Percentiles rank a stretch among this genome's conserved stretches.
phyloP scores from a whole-genome alignment of 2,113 vertebrate species.

The Gopherus evgoodei region DNA sequence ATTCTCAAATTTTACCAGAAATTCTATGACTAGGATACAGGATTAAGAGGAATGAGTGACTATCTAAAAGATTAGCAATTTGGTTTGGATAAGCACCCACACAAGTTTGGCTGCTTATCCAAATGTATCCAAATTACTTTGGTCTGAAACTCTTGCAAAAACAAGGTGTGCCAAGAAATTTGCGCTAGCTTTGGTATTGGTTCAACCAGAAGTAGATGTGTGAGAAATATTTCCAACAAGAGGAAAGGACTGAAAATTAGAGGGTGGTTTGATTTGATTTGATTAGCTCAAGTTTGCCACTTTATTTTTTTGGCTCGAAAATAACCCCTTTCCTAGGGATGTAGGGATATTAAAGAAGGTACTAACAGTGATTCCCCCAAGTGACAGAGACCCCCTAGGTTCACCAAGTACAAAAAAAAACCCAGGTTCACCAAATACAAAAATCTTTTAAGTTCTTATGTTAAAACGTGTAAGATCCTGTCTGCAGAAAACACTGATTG shows the following conservation, averaged over 20 bases:
- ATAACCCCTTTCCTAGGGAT: not conserved
- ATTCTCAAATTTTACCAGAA: not conserved
- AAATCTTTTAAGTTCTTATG: no score
- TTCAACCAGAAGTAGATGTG: not conserved
- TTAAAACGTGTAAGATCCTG: no score
- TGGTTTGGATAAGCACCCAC: slow-evolving; percentile 20
- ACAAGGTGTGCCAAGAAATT: not conserved
- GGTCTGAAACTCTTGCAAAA: not conserved
- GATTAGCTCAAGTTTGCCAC: not conserved
- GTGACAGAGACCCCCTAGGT: no score
- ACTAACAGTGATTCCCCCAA: no score
- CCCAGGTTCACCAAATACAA: no score
- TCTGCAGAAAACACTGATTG: no score
- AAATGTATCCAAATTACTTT: not conserved
- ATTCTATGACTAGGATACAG: not conserved
- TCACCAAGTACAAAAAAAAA: no score
- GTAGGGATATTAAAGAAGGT: no score
- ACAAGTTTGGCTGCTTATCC: not conserved
- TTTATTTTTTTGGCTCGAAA: not conserved
- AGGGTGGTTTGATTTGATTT: not conserved
- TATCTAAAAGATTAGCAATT: not conserved
- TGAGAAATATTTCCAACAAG: not conserved
- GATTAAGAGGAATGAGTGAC: not conserved
- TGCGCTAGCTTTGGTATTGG: not conserved
- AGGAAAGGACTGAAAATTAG: not conserved